Evolutionary conservation across 2,113 vertebrate genomes (phyloP), one percentile per base, ranked within the genome.

Genomic region (Amazona guildingii): DNA sequence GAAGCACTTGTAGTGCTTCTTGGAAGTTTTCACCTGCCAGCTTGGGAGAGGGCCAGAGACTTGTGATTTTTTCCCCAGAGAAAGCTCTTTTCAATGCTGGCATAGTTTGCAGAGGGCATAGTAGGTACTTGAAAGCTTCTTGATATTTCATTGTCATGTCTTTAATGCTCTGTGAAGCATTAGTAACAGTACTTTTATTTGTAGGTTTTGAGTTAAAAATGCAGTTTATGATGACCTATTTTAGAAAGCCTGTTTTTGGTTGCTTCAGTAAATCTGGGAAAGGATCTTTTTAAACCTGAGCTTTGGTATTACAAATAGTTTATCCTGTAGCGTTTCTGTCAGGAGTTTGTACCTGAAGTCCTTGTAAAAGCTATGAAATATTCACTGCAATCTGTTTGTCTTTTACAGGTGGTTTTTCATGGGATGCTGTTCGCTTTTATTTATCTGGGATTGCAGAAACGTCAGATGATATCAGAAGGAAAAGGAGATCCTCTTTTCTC

Each of bases 361-460:
- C 19, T 28, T 46, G 12, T 73, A 49, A 57, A 92, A 67, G 46
- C 35, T 21, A 2, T 73, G 28, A 54, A 59, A 73, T 39, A 43
- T 11, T 87, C 18, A 52, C 27, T 84, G 33, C 29, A 19, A 68
- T 83, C 55, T 78, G 5, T 82, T 76, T 88, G 63, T 94, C 57
- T 75, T 73, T 82, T 96, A 25, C 97, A 99, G 99, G 99, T 98
- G 28, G 99, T 99, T 95, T 98, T 99, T 88, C 98, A 99, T 51
- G 99, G 99, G 29, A 99, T 99, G 99, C 69, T 99, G 24, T 99
- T 99, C 93, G 99, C 99, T 96, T 99, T 99, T 90, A 84, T 99
- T 95, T 99, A 99, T 95, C 97, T 99, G 98, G 97, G 98, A 78
- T 97, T 99, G 66, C 99, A 99, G 98, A 99, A 99, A 95, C 94